Percentiles rank a stretch among this genome's conserved stretches.
Evolutionary conservation across 1,140 invertebrate genomes (phyloP).

Genomic region (Bemisia tabaci): DNA sequence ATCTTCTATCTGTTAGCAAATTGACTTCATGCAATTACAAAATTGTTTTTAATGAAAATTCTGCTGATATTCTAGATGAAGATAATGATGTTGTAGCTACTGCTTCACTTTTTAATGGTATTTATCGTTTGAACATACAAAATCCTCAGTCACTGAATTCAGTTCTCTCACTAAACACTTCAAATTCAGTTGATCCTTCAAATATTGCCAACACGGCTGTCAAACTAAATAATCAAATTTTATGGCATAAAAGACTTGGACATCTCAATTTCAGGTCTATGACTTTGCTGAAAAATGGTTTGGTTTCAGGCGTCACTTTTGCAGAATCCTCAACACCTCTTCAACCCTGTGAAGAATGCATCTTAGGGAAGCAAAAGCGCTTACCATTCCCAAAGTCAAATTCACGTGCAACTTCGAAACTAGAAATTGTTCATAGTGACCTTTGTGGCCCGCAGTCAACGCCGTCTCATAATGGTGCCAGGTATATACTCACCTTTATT

Average conservation of each 20-base stretch:
- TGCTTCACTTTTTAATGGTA: neutral
- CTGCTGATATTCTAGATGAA: neutral
- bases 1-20: neutral
- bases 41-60: too few relatives aligned
- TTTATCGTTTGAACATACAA: neutral
- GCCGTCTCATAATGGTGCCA: conserved; percentile 25
- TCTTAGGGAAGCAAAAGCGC: neutral
- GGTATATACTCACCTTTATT: conserved; percentile 32
- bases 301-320: neutral
- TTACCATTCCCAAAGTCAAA: neutral
- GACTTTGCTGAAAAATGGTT: neutral
- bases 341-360: neutral
- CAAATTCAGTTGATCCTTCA: too few relatives aligned
- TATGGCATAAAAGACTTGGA: neutral
- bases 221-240: too few relatives aligned
- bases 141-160: too few relatives aligned
- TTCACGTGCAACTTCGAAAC: neutral
- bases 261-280: neutral
- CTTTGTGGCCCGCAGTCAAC: conserved; percentile 32
- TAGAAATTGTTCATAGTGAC: conserved; percentile 23
- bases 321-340: neutral
- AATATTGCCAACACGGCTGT: too few relatives aligned
- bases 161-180: too few relatives aligned
- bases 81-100: neutral
- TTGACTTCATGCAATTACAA: too few relatives aligned